phyloP scores from a whole-genome alignment of 1,140 invertebrate species.

The Eumaeus atala region DNA sequence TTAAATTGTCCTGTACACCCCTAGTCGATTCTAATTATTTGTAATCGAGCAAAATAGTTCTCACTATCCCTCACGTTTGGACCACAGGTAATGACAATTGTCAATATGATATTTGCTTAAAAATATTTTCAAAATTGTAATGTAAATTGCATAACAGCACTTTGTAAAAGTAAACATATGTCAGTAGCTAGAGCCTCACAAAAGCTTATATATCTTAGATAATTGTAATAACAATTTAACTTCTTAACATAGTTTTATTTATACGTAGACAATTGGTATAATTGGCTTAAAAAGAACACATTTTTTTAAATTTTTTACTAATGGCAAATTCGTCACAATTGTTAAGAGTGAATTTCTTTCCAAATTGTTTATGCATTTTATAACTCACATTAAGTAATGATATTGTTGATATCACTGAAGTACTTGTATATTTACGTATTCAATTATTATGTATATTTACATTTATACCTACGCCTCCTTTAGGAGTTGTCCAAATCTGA shows the following conservation, averaged over 20 bases:
- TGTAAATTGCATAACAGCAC: conserved; percentile 22
- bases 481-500: conserved; percentile 34
- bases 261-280: conserved; percentile 36
- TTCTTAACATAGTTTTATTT: conserved; percentile 36
- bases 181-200: conserved; percentile 32
- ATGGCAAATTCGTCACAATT: conserved; percentile 72
- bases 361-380: conserved; percentile 46
- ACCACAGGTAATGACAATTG: conserved; percentile 54
- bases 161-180: conserved; percentile 11
- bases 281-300: conserved; percentile 26
- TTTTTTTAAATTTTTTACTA: conserved; percentile 64
- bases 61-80: conserved; percentile 42
- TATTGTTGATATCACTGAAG: conserved; percentile 31
- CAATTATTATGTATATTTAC: conserved; percentile 32
- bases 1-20: conserved; percentile 20
- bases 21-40: conserved; percentile 20
- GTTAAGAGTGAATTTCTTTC: conserved; percentile 59
- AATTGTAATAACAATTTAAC: conserved; percentile 31
- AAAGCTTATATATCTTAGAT: conserved; percentile 40
- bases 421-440: conserved; percentile 30
- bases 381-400: conserved; percentile 35
- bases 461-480: conserved; percentile 36
- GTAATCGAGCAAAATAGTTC: conserved; percentile 28
- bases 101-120: conserved; percentile 20
- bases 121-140: conserved; percentile 19